Conservation (phyloP, 2,113 vertebrate genomes). For the Poeciliopsis occidentalis region DNA sequence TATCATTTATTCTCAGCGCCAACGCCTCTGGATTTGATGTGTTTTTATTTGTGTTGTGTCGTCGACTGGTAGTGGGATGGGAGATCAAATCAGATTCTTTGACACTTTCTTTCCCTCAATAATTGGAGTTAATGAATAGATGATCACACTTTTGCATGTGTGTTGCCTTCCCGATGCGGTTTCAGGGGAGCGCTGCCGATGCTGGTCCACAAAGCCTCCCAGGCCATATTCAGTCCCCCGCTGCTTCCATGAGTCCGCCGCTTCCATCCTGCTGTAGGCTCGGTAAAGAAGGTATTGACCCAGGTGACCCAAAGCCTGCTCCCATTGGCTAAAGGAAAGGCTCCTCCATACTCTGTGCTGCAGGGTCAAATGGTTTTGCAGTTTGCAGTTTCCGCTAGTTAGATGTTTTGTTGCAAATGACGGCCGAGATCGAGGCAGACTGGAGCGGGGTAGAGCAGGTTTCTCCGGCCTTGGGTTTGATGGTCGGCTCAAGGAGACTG, state of each 20-base stretch:
- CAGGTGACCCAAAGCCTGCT: conserved; percentile 58
- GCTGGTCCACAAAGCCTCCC: conserved; percentile 47
- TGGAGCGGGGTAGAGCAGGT: conserved; percentile 8
- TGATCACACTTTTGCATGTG: conserved; percentile 52
- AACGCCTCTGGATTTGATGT: conserved; percentile 43
- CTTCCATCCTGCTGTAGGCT: conserved; percentile 65
- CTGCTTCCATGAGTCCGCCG: conserved; percentile 41
- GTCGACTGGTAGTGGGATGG: conserved; percentile 14
- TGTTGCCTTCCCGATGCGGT: conserved; percentile 4
- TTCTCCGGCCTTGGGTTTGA: conserved; percentile 14
- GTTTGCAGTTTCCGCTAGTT: conserved; percentile 76
- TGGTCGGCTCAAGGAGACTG: background rate
- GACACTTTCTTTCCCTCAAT: conserved; percentile 49
- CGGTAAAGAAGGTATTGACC: conserved; percentile 73
- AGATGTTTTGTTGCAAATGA: conserved; percentile 67
- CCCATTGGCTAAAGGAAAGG: conserved; percentile 54
- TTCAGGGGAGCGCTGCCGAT: conserved; percentile 43
- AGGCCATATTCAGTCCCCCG: conserved; percentile 58
- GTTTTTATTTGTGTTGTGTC: conserved; percentile 6
- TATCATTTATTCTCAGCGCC: conserved; percentile 70
- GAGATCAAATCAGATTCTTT: conserved; percentile 20
- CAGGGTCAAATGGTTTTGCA: conserved; percentile 75
- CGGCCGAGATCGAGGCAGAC: conserved; percentile 43
- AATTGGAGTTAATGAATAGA: conserved; percentile 64
- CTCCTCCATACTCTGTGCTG: conserved; percentile 59